These are phyloP conservation scores for Calyptommatus sinebrachiatus DNA, from an alignment of 2,113 vertebrate species.

Conservation along the genomic window DNA sequence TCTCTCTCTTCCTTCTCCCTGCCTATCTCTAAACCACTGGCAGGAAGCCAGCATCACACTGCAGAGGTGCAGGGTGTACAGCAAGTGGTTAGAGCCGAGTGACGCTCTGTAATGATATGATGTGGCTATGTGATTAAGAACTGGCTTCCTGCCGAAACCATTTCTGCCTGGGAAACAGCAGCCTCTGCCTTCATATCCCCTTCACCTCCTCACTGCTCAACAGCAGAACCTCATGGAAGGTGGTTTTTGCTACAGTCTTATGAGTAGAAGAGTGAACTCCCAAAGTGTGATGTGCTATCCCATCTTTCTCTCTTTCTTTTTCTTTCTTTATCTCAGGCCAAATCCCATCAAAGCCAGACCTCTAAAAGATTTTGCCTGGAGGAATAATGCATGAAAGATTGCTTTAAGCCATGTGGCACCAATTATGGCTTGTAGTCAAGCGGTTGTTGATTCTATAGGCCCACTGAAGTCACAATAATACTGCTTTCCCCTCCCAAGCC, in stretches of 20 bases:
- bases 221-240: slow-evolving; percentile 22
- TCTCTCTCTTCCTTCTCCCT: neutral
- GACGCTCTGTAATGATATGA: slow-evolving; percentile 63
- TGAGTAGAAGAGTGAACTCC: slow-evolving; percentile 39
- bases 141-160: slow-evolving; percentile 66
- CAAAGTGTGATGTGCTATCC: neutral
- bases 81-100: slow-evolving; percentile 62
- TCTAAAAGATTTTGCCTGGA: slow-evolving; percentile 9
- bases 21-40: slow-evolving; percentile 51
- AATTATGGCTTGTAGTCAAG: neutral
- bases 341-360: slow-evolving; percentile 37
- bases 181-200: slow-evolving; percentile 38
- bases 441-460: neutral
- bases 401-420: slow-evolving; percentile 5
- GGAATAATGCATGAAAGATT: slow-evolving; percentile 17
- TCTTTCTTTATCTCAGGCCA: slow-evolving; percentile 30
- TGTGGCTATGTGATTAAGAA: slow-evolving; percentile 69
- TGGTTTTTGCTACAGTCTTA: slow-evolving; percentile 18
- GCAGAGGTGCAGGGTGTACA: slow-evolving; percentile 54
- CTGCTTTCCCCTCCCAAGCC: neutral
- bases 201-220: slow-evolving; percentile 54
- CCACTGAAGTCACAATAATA: neutral
- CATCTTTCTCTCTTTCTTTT: neutral
- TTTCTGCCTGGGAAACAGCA: slow-evolving; percentile 66
- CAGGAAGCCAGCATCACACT: slow-evolving; percentile 61